These are phyloP conservation scores for Latrodectus hesperus DNA, from an alignment of 2,888 invertebrate genomes.

Conservation along the genomic window DNA sequence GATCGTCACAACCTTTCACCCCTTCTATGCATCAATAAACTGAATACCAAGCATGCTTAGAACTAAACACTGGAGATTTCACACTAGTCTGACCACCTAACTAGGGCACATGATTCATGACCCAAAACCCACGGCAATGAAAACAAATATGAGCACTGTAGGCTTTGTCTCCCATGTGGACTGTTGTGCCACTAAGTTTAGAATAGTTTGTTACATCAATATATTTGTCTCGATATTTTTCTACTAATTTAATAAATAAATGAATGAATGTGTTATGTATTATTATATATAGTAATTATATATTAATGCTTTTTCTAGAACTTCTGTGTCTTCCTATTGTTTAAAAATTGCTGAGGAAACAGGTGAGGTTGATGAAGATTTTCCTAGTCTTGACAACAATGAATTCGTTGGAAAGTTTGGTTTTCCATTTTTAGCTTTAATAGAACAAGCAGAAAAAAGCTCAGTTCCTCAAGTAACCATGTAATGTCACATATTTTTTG, in stretches of 20 bases:
- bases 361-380: constrained; percentile 94
- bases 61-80: no score
- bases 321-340: constrained; percentile 84
- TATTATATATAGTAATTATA: constrained; percentile 47
- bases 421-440: constrained; percentile 84
- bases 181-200: no score
- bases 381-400: constrained; percentile 89
- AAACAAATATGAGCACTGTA: no score
- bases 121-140: no score
- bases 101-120: no score
- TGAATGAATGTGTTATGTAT: background rate
- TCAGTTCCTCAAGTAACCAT: constrained; percentile 31
- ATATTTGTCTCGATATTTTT: no score
- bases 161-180: no score
- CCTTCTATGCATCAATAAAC: no score
- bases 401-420: constrained; percentile 95
- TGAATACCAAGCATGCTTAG: no score
- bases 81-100: no score
- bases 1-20: no score
- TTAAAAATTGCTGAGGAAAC: constrained; percentile 97
- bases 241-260: background rate
- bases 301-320: constrained; percentile 73
- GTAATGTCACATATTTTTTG: background rate
- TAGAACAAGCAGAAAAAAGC: constrained; percentile 79
- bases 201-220: no score